Evolutionary conservation across 2,113 vertebrate genomes (phyloP).

Genomic region (Paratilapia polleni): DNA sequence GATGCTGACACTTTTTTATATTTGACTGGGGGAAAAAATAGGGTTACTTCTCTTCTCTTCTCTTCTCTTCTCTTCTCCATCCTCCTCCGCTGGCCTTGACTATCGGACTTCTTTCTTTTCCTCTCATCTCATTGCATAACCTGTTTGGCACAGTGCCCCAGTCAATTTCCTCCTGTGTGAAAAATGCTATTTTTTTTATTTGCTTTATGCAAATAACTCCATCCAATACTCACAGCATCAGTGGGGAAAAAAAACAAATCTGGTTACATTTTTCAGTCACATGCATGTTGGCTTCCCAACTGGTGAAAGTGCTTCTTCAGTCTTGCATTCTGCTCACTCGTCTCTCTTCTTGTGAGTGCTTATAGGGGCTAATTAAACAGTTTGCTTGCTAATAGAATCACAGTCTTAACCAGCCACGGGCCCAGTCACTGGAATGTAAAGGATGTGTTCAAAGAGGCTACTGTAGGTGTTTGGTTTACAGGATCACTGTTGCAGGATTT

Average conservation of each 20-base stretch:
- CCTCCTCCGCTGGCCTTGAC: constrained; percentile 47
- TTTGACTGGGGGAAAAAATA: background rate
- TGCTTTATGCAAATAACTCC: constrained; percentile 69
- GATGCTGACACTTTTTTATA: background rate
- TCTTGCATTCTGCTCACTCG: constrained; percentile 45
- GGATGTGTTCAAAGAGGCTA: constrained; percentile 53
- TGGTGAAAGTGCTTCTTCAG: constrained; percentile 49
- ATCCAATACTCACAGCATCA: constrained; percentile 44
- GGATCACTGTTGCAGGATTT: constrained; percentile 59
- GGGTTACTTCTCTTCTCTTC: background rate
- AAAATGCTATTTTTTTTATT: constrained; percentile 68
- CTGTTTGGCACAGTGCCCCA: constrained; percentile 59
- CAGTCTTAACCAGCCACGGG: constrained; percentile 55
- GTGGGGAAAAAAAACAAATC: constrained; percentile 21
- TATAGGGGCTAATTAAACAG: constrained; percentile 72
- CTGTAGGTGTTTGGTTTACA: constrained; percentile 63
- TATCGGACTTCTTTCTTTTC: constrained; percentile 33
- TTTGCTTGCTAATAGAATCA: constrained; percentile 69
- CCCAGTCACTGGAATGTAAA: constrained; percentile 48
- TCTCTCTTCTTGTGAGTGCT: constrained; percentile 63
- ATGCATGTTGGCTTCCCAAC: constrained; percentile 43
- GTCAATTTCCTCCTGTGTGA: constrained; percentile 66
- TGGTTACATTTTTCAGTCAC: constrained; percentile 50
- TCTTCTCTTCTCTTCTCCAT: constrained; percentile 10
- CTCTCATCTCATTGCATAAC: constrained; percentile 70